phyloP scores from a whole-genome alignment of 2,113 vertebrate species.

The Phrynosoma blainvillii region DNA sequence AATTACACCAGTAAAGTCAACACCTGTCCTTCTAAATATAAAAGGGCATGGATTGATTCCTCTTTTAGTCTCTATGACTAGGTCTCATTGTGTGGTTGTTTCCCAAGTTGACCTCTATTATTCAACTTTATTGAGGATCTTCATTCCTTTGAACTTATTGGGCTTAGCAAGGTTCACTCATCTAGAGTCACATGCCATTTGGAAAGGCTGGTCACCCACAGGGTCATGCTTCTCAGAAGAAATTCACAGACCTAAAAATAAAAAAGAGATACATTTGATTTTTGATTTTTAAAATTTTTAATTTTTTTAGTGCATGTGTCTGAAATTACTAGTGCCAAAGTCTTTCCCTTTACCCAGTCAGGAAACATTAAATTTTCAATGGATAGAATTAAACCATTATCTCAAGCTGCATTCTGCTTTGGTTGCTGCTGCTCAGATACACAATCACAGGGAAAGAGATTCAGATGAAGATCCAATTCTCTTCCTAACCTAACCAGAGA shows the following conservation, averaged over 20 bases:
- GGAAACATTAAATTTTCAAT: conserved; percentile 4
- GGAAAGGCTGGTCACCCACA: neutral
- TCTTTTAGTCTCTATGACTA: conserved; percentile 21
- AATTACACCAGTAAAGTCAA: conserved; percentile 59
- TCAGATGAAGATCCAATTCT: too few species aligned
- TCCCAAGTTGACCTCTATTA: conserved; percentile 57
- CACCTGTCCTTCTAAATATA: conserved; percentile 68
- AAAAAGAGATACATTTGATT: neutral
- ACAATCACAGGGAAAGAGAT: too few species aligned
- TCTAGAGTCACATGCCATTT: neutral
- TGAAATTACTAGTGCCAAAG: neutral
- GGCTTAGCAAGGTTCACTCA: conserved; percentile 39
- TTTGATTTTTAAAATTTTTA: conserved; percentile 14
- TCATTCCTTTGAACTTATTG: conserved; percentile 37
- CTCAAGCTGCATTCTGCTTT: neutral
- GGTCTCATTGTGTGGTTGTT: conserved; percentile 45
- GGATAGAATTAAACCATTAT: neutral
- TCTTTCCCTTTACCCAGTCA: too few species aligned
- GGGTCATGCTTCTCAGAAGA: neutral
- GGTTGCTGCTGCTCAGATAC: neutral
- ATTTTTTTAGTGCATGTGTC: neutral
- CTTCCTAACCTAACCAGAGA: too few species aligned
- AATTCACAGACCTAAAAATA: conserved; percentile 17
- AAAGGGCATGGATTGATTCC: conserved; percentile 40
- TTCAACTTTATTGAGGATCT: conserved; percentile 35